Evolutionary conservation across 2,797 vertebrate species (phyloP), one percentile per base, ranked within the genome.

Genomic region (Meriones psammophilus): DNA sequence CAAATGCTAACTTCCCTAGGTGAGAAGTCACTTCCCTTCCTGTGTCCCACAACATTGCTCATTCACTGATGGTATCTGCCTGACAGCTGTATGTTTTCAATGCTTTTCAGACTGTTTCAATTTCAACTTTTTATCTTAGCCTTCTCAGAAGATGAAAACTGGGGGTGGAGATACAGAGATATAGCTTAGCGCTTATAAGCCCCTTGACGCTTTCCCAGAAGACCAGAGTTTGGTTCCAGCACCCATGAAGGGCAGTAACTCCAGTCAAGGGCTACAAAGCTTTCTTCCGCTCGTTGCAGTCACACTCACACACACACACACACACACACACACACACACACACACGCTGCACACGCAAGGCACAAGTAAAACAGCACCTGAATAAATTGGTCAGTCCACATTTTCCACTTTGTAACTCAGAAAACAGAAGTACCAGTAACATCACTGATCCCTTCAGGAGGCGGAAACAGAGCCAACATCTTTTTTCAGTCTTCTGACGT

Each of bases 331-430:
- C 22, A 26, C 62, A 18, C 68, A n/a, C 68, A 56, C 78, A n/a
- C n/a, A n/a, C n/a, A n/a, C n/a, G n/a, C n/a, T n/a, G n/a, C n/a
- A n/a, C n/a, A n/a, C n/a, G n/a, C n/a, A n/a, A n/a, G n/a, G 12
- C 78, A 30, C 36, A 42, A 2, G 1, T 2, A 42, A 66, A 85
- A 54, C 18, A 56, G 64, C 24, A 56, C 42, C 91, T 76, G 36
- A 88, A 90, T 79, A 73, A 66, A 85, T 42, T 80, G 88, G 8
- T 90, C 30, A 92, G n/a, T 42, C 28, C n/a, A 73, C 76, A 22
- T 89, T 89, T 89, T 78, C 42, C 4, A 56, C 7, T 80, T 87
- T 92, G 92, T 64, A 94, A 93, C 89, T 86, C 36, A 93, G 83
- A 97, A 97, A 83, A 81, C 69, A 54, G 33, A 15, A 74, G 68